Conservation (phyloP, 2,113 vertebrate species). For the Scopus umbretta region DNA sequence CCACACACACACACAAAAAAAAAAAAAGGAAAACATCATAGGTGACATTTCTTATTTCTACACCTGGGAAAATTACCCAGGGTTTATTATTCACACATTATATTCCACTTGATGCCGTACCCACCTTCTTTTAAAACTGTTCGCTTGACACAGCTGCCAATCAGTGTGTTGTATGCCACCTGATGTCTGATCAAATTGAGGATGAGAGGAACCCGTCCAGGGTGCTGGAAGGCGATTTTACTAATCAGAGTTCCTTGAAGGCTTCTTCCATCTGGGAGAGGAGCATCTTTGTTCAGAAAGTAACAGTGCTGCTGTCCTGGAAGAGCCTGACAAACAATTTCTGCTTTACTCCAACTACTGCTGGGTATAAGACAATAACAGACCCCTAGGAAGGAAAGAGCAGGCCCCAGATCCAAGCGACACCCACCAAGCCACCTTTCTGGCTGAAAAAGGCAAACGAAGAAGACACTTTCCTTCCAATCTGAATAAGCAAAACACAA, state of each 20-base stretch:
- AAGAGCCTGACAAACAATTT: constrained; percentile 78
- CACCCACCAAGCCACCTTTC: neutral
- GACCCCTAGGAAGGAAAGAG: neutral
- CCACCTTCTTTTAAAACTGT: constrained; percentile 91
- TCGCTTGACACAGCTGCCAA: constrained; percentile 94
- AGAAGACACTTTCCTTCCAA: neutral
- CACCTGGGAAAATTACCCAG: neutral
- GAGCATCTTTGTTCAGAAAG: constrained; percentile 94
- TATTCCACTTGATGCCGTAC: neutral
- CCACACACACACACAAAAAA: too few relatives aligned
- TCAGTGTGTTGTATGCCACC: constrained; percentile 91
- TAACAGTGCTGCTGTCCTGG: constrained; percentile 98
- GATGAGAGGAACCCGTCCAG: constrained; percentile 87
- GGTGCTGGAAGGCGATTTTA: constrained; percentile 95
- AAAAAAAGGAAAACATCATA: neutral
- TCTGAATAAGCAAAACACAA: rapidly evolving
- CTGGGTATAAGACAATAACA: neutral
- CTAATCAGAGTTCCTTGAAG: constrained; percentile 89
- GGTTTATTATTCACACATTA: neutral
- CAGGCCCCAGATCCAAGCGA: neutral
- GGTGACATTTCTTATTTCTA: neutral
- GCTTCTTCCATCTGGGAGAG: constrained; percentile 89
- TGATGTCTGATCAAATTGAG: constrained; percentile 92
- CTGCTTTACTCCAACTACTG: neutral
- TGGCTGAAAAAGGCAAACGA: neutral